Evolutionary conservation across 2,888 invertebrate species (phyloP).

Genomic region (Acanthosepion esculentum): DNA sequence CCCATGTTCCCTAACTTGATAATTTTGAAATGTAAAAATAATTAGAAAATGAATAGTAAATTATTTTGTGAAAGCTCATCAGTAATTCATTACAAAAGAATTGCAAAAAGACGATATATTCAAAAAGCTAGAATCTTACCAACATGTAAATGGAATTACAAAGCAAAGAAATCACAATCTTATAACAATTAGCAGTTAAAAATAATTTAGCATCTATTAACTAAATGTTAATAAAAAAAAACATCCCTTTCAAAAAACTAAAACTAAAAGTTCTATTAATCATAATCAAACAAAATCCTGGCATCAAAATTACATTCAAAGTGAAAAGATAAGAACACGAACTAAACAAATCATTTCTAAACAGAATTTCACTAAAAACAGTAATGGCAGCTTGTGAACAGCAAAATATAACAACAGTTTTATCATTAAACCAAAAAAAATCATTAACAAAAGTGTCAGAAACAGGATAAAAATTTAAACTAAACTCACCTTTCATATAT

Average conservation of each 20-base stretch:
- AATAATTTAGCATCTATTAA: neutral
- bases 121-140: too few species aligned
- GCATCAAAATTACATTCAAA: neutral
- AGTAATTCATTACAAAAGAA: neutral
- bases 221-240: neutral
- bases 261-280: neutral
- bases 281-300: neutral
- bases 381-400: neutral
- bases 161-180: neutral
- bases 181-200: neutral
- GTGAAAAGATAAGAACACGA: neutral
- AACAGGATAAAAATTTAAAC: neutral
- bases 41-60: neutral
- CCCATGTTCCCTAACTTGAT: neutral
- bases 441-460: neutral
- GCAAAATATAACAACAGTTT: neutral
- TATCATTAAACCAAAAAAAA: neutral
- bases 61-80: neutral
- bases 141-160: neutral
- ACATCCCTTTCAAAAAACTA: neutral
- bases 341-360: neutral
- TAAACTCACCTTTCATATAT: neutral
- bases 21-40: neutral
- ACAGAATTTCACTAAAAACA: neutral
- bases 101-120: neutral